A percentile compares a stretch with the other conserved stretches of the same genome.
These are phyloP conservation scores for Andrena cerasifolii DNA, from an alignment of 1,140 invertebrate species.

Conservation along the genomic window DNA sequence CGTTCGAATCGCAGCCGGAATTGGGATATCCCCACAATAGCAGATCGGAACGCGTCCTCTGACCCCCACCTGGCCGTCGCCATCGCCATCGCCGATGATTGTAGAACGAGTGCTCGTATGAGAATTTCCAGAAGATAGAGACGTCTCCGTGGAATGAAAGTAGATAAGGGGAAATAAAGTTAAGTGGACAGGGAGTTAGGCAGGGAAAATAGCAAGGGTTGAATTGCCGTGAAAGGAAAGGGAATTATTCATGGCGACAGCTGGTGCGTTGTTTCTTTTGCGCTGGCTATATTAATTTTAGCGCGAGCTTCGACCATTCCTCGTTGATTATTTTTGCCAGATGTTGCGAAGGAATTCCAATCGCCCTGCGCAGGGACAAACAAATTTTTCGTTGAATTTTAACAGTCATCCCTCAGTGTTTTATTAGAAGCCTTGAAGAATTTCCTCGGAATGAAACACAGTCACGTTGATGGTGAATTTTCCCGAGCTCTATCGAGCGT, in stretches of 20 bases:
- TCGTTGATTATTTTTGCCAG: conserved; percentile 23
- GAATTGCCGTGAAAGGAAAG: conserved; percentile 6
- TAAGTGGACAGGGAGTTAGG: background rate
- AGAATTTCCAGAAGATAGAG: conserved; percentile 47
- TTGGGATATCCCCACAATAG: too few relatives aligned
- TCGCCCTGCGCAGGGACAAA: too few relatives aligned
- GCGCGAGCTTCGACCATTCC: too few relatives aligned
- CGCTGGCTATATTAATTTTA: conserved; percentile 48
- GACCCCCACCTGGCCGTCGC: too few relatives aligned
- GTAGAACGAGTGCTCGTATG: conserved; percentile 46
- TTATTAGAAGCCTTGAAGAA: conserved; percentile 1
- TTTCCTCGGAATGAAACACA: conserved; percentile 4
- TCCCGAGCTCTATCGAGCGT: background rate
- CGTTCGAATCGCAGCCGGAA: background rate
- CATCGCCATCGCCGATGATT: conserved; percentile 33
- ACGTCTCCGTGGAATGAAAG: background rate
- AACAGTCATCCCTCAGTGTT: background rate
- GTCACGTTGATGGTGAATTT: background rate
- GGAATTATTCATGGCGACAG: conserved; percentile 40
- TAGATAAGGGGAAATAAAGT: conserved; percentile 48
- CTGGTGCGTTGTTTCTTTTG: conserved; percentile 29
- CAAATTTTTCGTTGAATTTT: too few relatives aligned
- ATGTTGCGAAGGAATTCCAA: background rate
- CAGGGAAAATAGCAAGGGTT: background rate
- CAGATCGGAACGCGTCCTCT: conserved; percentile 32